Base-by-base conservation (phyloP, 2,797 vertebrate genomes). In the Lophius americanus region DNA sequence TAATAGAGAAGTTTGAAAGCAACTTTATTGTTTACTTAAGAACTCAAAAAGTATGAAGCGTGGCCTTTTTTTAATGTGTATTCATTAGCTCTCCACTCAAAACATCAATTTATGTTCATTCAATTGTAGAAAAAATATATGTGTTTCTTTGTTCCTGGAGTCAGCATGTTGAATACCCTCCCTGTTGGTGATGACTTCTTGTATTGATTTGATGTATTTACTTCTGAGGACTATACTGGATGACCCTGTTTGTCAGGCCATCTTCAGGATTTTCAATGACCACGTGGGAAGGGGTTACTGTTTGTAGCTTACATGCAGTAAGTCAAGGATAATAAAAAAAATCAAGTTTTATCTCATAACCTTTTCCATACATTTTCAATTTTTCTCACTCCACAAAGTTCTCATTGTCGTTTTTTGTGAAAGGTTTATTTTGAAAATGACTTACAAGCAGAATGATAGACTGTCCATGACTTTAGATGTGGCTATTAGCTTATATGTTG, bases 271-370 rank as follows among this genome's bases (percentile, higher is more conserved):
- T 67, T 64, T 75, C 61, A 49, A 50, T 71, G 43, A 67, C 83
- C 60, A 50, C 64, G 76, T 73, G 63, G 74, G 64, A 73, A 56
- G 47, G 71, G 83, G 73, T 75, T 83, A 50, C 35, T 60, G 37
- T 71, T 81, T 70, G 48, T 9, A 69, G 51, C 76, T 62, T 71
- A 53, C 50, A 70, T 61, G 60, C 54, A 38, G 44, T 4, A 60
- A 76, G 55, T 46, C 64, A 79, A 23, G 23, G 23, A 83, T 12
- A 92, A 91, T 90, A 90, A 88, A 89, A n/a, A 83, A 85, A 81
- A 89, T 87, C 87, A 64, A 60, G 62, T 79, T 82, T 75, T 71
- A 70, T 60, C 1, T 53, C 6, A 61, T 51, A 71, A 37, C 12
- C 10, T 71, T 76, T 72, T 78, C 13, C 68, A 64, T 74, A 37